Conservation (phyloP, 2,888 invertebrate species). For the Prostheceraeus crozeri region DNA sequence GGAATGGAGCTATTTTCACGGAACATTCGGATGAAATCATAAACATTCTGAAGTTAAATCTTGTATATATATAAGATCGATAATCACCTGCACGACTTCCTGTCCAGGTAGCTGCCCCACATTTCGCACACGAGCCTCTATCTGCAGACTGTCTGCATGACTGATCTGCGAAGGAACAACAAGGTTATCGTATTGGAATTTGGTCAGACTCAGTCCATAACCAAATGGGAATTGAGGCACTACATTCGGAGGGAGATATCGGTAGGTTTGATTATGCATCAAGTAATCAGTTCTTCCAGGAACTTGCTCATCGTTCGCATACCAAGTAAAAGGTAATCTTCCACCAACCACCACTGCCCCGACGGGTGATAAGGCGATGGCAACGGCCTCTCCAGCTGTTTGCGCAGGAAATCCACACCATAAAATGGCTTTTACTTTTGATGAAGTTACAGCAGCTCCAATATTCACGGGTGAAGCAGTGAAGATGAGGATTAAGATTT, state of each 20-base stretch:
- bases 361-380: slow-evolving; percentile 44
- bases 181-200: not conserved
- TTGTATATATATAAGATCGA: not conserved
- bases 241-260: slow-evolving; percentile 43
- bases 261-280: slow-evolving; percentile 50
- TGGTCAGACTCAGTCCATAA: not conserved
- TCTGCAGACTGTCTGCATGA: not conserved
- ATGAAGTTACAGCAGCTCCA: slow-evolving; percentile 43
- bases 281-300: slow-evolving; percentile 42
- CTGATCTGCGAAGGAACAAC: not conserved
- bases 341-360: too few relatives aligned
- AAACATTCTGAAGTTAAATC: not conserved
- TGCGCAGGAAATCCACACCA: slow-evolving; percentile 52
- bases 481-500: slow-evolving; percentile 48
- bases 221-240: not conserved
- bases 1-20: too few relatives aligned
- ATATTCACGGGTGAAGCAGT: slow-evolving; percentile 51
- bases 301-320: slow-evolving; percentile 27
- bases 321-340: slow-evolving; percentile 52
- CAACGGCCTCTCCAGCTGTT: slow-evolving; percentile 48
- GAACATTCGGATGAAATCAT: not conserved
- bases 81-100: slow-evolving; percentile 8
- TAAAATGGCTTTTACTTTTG: slow-evolving; percentile 44
- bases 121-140: not conserved
- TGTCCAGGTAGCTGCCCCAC: not conserved